Percentiles rank a stretch among this genome's conserved stretches.
Evolutionary conservation across 2,797 vertebrate genomes (phyloP).

Genomic region (Sebastes jordani): DNA sequence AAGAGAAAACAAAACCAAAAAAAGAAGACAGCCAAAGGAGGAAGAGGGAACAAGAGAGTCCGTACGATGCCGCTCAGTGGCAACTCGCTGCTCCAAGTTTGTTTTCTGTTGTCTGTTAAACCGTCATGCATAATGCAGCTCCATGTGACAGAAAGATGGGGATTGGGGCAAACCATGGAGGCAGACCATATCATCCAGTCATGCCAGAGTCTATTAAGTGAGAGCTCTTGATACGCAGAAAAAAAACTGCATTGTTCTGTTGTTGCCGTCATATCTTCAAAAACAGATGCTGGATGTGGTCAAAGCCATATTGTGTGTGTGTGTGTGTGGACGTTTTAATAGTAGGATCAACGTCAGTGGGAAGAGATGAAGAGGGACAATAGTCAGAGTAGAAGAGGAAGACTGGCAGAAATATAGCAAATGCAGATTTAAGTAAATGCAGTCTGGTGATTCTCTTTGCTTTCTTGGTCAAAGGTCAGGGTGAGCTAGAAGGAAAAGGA

Average conservation of each 20-base stretch:
- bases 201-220: constrained; percentile 43
- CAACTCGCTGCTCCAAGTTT: constrained; percentile 22
- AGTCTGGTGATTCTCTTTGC: background rate
- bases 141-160: constrained; percentile 49
- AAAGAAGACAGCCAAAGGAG: constrained; percentile 4
- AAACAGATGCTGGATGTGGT: constrained; percentile 26
- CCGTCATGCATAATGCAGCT: constrained; percentile 56
- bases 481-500: background rate
- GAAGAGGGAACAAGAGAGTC: background rate
- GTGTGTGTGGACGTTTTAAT: background rate
- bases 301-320: constrained; percentile 8
- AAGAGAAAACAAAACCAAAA: background rate
- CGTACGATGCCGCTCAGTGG: background rate
- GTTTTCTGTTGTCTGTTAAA: constrained; percentile 46
- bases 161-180: constrained; percentile 29
- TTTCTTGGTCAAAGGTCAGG: background rate
- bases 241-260: constrained; percentile 9
- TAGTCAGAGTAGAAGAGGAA: background rate
- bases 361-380: background rate
- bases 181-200: constrained; percentile 50
- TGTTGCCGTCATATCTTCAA: constrained; percentile 25
- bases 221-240: constrained; percentile 17
- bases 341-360: background rate
- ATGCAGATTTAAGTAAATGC: background rate
- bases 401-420: background rate